Percentiles rank a stretch among this genome's conserved stretches.
phyloP scores from a whole-genome alignment of 2,888 invertebrate species.

The Scelioninae gen. 1 region DNA sequence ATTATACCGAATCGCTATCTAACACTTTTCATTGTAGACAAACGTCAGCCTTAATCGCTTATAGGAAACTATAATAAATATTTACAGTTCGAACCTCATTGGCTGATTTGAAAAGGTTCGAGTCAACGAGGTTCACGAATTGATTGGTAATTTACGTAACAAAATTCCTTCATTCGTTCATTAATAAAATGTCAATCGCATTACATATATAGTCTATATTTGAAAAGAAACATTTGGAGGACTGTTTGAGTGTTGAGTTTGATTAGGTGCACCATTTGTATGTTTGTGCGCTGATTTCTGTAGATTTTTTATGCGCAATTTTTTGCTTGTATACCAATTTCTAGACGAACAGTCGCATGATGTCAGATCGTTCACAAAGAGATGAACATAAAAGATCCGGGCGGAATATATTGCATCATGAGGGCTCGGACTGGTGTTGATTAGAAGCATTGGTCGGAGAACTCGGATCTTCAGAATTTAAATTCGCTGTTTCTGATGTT shows the following conservation, averaged over 20 bases:
- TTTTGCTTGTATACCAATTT: no score
- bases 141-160: not conserved
- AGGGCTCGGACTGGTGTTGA: conserved; percentile 62
- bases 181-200: not conserved
- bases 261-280: no score
- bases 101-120: not conserved
- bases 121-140: not conserved
- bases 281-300: no score
- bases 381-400: conserved; percentile 57
- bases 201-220: not conserved
- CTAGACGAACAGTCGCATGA: no score
- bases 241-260: no score
- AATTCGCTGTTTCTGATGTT: conserved; percentile 77
- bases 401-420: conserved; percentile 69
- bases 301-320: not conserved
- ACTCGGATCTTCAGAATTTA: conserved; percentile 78
- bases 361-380: no score
- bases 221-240: no score
- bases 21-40: conserved; percentile 21
- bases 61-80: conserved; percentile 35
- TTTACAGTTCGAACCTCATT: conserved; percentile 11
- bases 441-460: conserved; percentile 71
- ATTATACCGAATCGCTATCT: conserved; percentile 37
- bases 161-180: conserved; percentile 4
- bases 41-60: conserved; percentile 17